A percentile compares a stretch with the other conserved stretches of the same genome.
Conservation (phyloP, 2,888 invertebrate species). For the Harpagoxenus sublaevis region DNA sequence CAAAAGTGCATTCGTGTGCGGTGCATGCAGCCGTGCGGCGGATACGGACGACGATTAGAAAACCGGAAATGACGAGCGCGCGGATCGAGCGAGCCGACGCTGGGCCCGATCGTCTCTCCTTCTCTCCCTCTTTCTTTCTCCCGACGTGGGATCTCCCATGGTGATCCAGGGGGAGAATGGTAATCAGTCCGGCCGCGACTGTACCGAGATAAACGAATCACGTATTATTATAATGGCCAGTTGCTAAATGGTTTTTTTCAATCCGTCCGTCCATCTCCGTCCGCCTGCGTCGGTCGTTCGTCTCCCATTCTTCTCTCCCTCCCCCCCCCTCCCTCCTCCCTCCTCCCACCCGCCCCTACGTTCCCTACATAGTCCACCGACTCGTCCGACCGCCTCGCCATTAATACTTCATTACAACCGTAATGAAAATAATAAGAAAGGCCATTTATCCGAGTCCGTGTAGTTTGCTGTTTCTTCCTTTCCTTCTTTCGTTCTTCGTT, state of each 20-base stretch:
- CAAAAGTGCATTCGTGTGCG: slow-evolving; percentile 34
- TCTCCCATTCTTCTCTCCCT: slow-evolving; percentile 56
- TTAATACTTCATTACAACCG: slow-evolving; percentile 85
- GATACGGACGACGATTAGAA: slow-evolving; percentile 60
- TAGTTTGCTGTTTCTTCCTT: slow-evolving; percentile 47
- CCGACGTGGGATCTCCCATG: slow-evolving; percentile 39
- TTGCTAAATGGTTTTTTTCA: slow-evolving; percentile 86
- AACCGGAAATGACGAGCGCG: slow-evolving; percentile 60
- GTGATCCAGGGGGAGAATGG: slow-evolving; percentile 46
- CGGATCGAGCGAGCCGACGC: slow-evolving; percentile 41
- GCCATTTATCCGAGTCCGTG: slow-evolving; percentile 81
- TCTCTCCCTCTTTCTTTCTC: background rate
- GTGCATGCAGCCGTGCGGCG: slow-evolving; percentile 39
- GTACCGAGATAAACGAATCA: slow-evolving; percentile 85
- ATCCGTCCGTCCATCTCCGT: slow-evolving; percentile 80
- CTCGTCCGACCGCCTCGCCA: slow-evolving; percentile 68
- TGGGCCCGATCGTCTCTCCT: slow-evolving; percentile 15
- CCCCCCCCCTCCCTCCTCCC: slow-evolving; percentile 47
- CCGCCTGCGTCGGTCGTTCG: slow-evolving; percentile 74
- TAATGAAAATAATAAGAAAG: slow-evolving; percentile 85
- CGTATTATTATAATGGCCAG: slow-evolving; percentile 86
- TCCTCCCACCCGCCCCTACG: slow-evolving; percentile 52
- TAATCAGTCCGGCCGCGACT: slow-evolving; percentile 73
- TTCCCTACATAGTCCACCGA: slow-evolving; percentile 66
- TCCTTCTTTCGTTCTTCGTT: slow-evolving; percentile 46